Percentiles rank a stretch among this genome's conserved stretches.
Evolutionary conservation across 2,888 invertebrate genomes (phyloP).

Genomic region (Lasioglossum pauxillum): DNA sequence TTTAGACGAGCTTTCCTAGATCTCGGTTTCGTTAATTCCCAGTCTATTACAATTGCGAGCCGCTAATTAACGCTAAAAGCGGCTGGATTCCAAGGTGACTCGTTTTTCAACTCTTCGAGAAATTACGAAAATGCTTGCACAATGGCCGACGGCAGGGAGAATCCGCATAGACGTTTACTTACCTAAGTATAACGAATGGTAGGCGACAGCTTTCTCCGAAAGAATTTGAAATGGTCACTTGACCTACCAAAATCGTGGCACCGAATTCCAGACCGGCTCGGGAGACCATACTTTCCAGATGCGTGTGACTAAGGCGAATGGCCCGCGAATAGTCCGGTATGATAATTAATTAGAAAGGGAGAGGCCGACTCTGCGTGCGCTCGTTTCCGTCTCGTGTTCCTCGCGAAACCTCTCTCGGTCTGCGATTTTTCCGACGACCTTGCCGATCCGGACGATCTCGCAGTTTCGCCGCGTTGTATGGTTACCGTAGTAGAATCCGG

Average conservation of each 20-base stretch:
- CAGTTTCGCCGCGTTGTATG: background rate
- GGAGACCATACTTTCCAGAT: constrained; percentile 22
- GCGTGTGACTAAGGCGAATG: constrained; percentile 62
- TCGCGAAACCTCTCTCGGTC: background rate
- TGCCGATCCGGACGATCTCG: constrained; percentile 30
- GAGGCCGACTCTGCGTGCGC: constrained; percentile 6
- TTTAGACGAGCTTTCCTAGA: background rate
- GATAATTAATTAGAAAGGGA: constrained; percentile 68
- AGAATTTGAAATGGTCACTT: constrained; percentile 24
- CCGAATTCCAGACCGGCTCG: background rate
- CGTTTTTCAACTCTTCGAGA: background rate
- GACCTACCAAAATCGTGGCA: constrained; percentile 11
- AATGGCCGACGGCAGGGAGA: background rate
- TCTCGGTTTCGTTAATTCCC: background rate
- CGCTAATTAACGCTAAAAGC: background rate
- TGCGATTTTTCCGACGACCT: constrained; percentile 40
- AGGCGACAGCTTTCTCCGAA: constrained; percentile 42
- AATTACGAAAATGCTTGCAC: background rate
- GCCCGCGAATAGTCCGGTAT: constrained; percentile 55
- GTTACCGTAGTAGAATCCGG: constrained; percentile 23
- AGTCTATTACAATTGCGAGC: background rate
- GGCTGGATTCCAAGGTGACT: background rate
- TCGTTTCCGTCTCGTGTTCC: constrained; percentile 23
- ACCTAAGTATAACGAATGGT: background rate
- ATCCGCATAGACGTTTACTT: background rate